These are phyloP conservation scores for Serilophus lunatus DNA, from an alignment of 2,113 vertebrate species.

Conservation along the genomic window DNA sequence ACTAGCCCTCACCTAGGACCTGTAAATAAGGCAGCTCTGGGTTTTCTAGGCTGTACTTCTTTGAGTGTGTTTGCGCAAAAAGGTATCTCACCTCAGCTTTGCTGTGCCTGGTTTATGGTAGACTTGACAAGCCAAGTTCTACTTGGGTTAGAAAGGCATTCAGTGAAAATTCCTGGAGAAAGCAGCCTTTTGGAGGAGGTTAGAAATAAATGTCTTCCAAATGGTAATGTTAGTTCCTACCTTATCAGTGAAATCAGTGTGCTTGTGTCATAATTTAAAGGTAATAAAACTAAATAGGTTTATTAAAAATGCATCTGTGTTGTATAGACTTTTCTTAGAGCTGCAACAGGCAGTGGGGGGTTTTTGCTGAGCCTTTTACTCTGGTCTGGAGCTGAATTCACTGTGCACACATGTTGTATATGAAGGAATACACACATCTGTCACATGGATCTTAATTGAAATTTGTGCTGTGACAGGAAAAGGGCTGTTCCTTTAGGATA, in stretches of 20 bases:
- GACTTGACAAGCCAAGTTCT: not conserved
- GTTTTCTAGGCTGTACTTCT: not conserved
- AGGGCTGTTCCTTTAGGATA: not conserved
- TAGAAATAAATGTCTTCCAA: not conserved
- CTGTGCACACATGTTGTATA: accelerated
- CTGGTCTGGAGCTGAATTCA: not conserved
- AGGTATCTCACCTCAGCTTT: not conserved
- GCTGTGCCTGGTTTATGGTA: not conserved
- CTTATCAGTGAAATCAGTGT: not conserved
- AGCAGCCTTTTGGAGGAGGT: not conserved
- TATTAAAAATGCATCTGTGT: not conserved
- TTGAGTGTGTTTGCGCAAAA: not conserved
- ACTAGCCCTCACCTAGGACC: not conserved
- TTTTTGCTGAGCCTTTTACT: not conserved
- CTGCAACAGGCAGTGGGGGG: not conserved
- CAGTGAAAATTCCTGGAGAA: not conserved
- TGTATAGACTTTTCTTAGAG: not conserved
- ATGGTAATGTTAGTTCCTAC: not conserved
- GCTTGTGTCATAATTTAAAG: not conserved
- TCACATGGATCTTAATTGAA: not conserved
- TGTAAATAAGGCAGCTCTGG: not conserved
- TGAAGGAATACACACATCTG: not conserved
- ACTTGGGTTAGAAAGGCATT: not conserved
- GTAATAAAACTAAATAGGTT: not conserved
- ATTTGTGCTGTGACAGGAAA: not conserved